Evolutionary conservation across 2,113 vertebrate species (phyloP).

Genomic region (Azemiops feae): DNA sequence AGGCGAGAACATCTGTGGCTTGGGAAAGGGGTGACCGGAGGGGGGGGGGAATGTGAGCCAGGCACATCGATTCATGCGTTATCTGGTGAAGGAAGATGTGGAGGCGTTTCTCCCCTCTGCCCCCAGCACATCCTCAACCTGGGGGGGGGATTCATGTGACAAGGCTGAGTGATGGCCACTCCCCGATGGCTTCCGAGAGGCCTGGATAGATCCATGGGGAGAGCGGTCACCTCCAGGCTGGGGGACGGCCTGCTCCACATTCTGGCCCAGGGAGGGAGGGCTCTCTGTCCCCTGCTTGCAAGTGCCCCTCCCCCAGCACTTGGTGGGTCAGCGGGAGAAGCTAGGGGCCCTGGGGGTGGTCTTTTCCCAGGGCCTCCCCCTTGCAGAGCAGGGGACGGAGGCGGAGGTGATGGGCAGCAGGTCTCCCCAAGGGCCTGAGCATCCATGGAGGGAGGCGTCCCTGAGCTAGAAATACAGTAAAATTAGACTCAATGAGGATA

Average conservation of each 20-base stretch:
- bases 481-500: not conserved
- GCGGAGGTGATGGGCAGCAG: accelerated
- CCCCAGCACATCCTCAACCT: not conserved
- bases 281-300: not conserved
- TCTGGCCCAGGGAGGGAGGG: not conserved
- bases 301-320: not conserved
- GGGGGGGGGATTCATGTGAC: not conserved
- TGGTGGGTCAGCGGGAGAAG: not conserved
- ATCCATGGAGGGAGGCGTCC: not conserved
- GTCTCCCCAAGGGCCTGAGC: not conserved
- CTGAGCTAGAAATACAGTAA: not conserved
- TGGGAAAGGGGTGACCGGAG: not conserved
- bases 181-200: not conserved
- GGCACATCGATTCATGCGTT: not conserved
- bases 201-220: not conserved
- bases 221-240: not conserved
- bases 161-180: not conserved
- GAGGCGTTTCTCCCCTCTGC: no score
- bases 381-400: not conserved
- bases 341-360: not conserved
- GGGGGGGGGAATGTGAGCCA: not conserved
- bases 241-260: not conserved
- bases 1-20: not conserved
- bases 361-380: not conserved
- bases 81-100: not conserved